Conservation (phyloP, 2,888 invertebrate genomes). For the Caenorhabditis sp. region DNA sequence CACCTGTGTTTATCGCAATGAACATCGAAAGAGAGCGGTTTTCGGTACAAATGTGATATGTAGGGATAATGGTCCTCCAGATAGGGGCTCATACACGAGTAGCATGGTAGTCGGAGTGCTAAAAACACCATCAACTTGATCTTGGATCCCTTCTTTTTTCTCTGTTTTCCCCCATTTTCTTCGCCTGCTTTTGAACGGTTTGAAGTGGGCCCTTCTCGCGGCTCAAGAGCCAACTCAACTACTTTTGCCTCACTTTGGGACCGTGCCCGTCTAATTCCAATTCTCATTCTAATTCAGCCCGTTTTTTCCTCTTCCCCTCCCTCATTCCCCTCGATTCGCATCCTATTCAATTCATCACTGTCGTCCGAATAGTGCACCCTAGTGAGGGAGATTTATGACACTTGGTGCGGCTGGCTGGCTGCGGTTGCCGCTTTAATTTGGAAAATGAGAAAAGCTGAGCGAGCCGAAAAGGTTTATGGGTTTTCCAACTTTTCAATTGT, state of each 20-base stretch:
- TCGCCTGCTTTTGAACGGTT: slow-evolving; percentile 27
- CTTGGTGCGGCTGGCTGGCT: not conserved
- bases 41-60: slow-evolving; percentile 79
- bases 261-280: too few species aligned
- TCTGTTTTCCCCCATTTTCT: not conserved
- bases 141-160: not conserved
- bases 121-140: slow-evolving; percentile 37
- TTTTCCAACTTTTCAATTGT: not conserved
- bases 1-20: slow-evolving; percentile 80
- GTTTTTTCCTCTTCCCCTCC: slow-evolving; percentile 6
- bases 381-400: slow-evolving; percentile 16
- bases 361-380: not conserved
- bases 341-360: slow-evolving; percentile 6
- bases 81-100: slow-evolving; percentile 82
- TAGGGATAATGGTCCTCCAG: slow-evolving; percentile 80
- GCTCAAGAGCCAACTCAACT: not conserved
- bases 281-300: slow-evolving; percentile 10
- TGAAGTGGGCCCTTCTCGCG: not conserved
- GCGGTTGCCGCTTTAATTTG: slow-evolving; percentile 31
- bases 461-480: too few species aligned
- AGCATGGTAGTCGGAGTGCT: slow-evolving; percentile 80
- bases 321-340: too few species aligned
- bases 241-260: too few species aligned
- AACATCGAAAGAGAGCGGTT: slow-evolving; percentile 78
- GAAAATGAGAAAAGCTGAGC: slow-evolving; percentile 48